phyloP scores from a whole-genome alignment of 1,140 invertebrate species.

The Elymnias hypermnestra region DNA sequence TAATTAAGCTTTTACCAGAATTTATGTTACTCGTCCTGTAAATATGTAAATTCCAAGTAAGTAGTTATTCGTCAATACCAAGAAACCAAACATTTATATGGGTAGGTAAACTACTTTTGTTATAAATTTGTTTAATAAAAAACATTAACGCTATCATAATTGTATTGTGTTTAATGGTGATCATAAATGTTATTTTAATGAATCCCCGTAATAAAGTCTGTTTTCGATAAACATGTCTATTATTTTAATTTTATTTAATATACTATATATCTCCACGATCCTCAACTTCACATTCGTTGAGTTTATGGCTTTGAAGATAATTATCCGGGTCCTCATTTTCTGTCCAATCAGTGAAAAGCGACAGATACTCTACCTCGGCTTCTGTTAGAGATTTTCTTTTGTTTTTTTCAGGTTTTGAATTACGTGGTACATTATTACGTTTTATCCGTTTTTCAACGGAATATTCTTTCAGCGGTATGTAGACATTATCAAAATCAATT shows the following conservation, averaged over 20 bases:
- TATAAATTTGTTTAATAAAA: slow-evolving; percentile 57
- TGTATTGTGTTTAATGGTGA: slow-evolving; percentile 58
- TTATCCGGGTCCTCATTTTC: slow-evolving; percentile 40
- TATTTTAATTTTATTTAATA: slow-evolving; percentile 19
- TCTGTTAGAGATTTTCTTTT: slow-evolving; percentile 27
- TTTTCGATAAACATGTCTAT: slow-evolving; percentile 47
- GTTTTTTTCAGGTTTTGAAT: slow-evolving; percentile 3
- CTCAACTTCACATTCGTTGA: no score
- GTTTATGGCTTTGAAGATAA: slow-evolving; percentile 30
- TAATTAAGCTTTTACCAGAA: slow-evolving; percentile 59
- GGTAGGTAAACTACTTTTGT: slow-evolving; percentile 69
- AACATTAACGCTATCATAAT: slow-evolving; percentile 45
- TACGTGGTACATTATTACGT: slow-evolving; percentile 2
- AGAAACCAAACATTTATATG: slow-evolving; percentile 72
- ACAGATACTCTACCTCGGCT: slow-evolving; percentile 47
- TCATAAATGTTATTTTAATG: slow-evolving; percentile 54
- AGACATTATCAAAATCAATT: slow-evolving; percentile 10
- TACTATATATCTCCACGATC: no score
- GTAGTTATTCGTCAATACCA: slow-evolving; percentile 65
- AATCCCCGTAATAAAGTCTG: slow-evolving; percentile 62
- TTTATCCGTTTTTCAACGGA: slow-evolving; percentile 5
- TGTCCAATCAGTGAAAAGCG: slow-evolving; percentile 57
- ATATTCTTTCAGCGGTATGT: slow-evolving; percentile 1
- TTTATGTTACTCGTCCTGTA: slow-evolving; percentile 61
- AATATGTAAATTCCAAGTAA: slow-evolving; percentile 68